Evolutionary conservation across 2,113 vertebrate species (phyloP).

Genomic region (Grammomys surdaster): DNA sequence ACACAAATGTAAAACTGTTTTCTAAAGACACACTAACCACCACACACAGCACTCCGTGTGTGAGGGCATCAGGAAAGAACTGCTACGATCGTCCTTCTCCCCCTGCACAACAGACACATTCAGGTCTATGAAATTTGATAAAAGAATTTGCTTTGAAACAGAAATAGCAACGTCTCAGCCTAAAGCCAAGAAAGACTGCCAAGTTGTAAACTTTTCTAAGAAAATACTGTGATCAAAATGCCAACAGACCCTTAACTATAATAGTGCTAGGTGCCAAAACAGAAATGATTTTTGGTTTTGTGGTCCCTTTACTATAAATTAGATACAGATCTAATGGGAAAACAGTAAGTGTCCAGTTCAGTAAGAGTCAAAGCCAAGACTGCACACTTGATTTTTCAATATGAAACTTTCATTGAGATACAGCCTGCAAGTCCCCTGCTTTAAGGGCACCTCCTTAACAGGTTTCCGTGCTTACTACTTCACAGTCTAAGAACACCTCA

Average conservation of each 20-base stretch:
- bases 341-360: conserved; percentile 86
- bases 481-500: conserved; percentile 83
- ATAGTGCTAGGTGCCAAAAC: conserved; percentile 84
- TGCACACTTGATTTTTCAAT: conserved; percentile 82
- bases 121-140: conserved; percentile 86
- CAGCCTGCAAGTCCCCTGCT: conserved; percentile 78
- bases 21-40: background rate
- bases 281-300: conserved; percentile 88
- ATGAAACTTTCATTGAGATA: conserved; percentile 78
- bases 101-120: conserved; percentile 78
- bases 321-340: conserved; percentile 86
- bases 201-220: conserved; percentile 88
- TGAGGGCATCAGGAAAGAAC: conserved; percentile 40
- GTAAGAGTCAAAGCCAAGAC: conserved; percentile 84
- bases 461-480: conserved; percentile 83
- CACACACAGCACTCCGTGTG: background rate
- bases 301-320: conserved; percentile 86
- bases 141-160: conserved; percentile 85
- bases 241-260: conserved; percentile 87
- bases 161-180: conserved; percentile 86
- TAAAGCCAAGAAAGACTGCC: conserved; percentile 86
- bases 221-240: conserved; percentile 87
- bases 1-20: background rate
- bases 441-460: conserved; percentile 84
- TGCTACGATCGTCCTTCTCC: conserved; percentile 18